These are phyloP conservation scores for Catagonus wagneri DNA, from an alignment of 2,113 vertebrate genomes.

Conservation along the genomic window DNA sequence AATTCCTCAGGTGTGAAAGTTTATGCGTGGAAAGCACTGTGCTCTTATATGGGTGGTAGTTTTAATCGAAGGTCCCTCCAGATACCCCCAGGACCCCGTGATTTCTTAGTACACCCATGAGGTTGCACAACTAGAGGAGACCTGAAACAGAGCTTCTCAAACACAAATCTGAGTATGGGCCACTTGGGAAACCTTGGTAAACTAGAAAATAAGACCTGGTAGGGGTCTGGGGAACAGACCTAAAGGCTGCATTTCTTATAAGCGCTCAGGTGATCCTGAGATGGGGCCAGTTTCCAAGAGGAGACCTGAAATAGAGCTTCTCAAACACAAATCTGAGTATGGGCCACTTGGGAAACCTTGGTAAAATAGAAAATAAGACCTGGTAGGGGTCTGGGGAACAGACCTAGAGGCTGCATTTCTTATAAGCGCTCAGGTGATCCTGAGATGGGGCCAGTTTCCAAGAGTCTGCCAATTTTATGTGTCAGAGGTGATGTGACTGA, in stretches of 20 bases:
- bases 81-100: background rate
- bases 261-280: background rate
- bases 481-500: background rate
- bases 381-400: background rate
- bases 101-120: background rate
- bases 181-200: background rate
- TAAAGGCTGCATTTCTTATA: background rate
- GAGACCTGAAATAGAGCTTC: background rate
- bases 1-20: background rate
- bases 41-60: background rate
- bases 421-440: background rate
- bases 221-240: background rate
- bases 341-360: background rate
- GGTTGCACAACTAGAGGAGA: background rate
- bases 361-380: background rate
- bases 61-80: background rate
- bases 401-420: background rate
- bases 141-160: background rate
- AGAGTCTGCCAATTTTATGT: background rate
- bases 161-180: background rate
- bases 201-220: background rate
- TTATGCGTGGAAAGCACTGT: background rate
- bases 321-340: background rate
- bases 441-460: background rate
- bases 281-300: background rate